Percentiles rank a stretch among this genome's conserved stretches.
Conservation (phyloP, 2,888 invertebrate species). For the Cerastis leucographa region DNA sequence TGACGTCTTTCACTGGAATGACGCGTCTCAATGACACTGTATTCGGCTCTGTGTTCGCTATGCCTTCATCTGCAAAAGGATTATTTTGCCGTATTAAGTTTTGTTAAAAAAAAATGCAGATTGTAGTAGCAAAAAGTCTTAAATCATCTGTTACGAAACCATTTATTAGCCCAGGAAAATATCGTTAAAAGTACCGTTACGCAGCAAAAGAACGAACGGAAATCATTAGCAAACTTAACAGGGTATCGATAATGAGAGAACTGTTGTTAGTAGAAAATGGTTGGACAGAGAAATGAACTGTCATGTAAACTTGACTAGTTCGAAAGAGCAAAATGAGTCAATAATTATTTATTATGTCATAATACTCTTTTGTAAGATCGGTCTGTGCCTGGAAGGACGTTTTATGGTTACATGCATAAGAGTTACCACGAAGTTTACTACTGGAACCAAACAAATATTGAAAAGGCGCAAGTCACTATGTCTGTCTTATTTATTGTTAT, state of each 20-base stretch:
- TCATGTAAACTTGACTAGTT: neutral
- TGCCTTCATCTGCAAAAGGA: constrained; percentile 91
- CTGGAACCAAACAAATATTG: neutral
- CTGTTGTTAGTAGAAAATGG: neutral
- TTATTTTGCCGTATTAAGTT: neutral
- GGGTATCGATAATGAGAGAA: constrained; percentile 38
- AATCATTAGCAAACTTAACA: constrained; percentile 53
- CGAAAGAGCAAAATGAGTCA: neutral
- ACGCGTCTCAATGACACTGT: constrained; percentile 94
- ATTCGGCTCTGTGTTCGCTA: constrained; percentile 93
- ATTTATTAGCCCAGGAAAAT: neutral
- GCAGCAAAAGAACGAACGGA: constrained; percentile 15
- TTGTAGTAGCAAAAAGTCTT: neutral
- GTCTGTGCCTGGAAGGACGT: neutral
- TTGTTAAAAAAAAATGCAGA: neutral
- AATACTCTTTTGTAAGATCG: neutral
- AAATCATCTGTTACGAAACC: neutral
- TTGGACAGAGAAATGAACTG: constrained; percentile 29
- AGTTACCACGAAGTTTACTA: neutral
- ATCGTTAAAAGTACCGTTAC: constrained; percentile 13
- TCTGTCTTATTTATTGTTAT: neutral
- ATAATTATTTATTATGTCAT: neutral
- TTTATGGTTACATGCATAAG: neutral
- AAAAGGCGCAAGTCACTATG: neutral
- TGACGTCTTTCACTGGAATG: constrained; percentile 94